Evolutionary conservation across 2,113 vertebrate genomes (phyloP).

Genomic region (Pionites leucogaster): DNA sequence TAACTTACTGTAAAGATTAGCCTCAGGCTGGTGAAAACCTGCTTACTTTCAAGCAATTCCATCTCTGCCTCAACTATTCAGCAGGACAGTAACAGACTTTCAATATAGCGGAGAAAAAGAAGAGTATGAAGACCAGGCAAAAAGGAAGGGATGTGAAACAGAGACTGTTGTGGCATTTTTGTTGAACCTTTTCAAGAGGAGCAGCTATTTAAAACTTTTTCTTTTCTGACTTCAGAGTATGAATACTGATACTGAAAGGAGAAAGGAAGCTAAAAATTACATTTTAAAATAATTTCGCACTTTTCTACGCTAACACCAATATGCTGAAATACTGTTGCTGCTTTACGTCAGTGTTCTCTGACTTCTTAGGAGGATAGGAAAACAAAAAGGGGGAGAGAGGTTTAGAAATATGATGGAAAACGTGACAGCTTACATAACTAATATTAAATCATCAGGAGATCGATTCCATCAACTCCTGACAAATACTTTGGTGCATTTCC

Average conservation of each 20-base stretch:
- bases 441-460: slow-evolving; percentile 11
- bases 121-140: neutral
- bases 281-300: neutral
- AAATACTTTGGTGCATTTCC: neutral
- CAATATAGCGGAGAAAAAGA: neutral
- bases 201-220: neutral
- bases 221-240: neutral
- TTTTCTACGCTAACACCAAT: neutral
- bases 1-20: neutral
- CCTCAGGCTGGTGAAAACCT: slow-evolving; percentile 9
- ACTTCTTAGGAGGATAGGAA: neutral
- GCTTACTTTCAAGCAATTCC: neutral
- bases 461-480: neutral
- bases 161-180: neutral
- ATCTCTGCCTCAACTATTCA: neutral
- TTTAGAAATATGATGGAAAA: neutral
- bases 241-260: neutral
- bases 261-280: neutral
- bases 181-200: neutral
- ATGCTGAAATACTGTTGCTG: neutral
- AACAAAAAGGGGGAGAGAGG: neutral
- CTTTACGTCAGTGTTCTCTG: neutral
- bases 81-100: neutral
- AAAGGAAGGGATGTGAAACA: neutral
- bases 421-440: neutral